Percentiles rank a stretch among this genome's conserved stretches.
phyloP scores from a whole-genome alignment of 2,797 vertebrate genomes.

The Catamblyrhynchus diadema region DNA sequence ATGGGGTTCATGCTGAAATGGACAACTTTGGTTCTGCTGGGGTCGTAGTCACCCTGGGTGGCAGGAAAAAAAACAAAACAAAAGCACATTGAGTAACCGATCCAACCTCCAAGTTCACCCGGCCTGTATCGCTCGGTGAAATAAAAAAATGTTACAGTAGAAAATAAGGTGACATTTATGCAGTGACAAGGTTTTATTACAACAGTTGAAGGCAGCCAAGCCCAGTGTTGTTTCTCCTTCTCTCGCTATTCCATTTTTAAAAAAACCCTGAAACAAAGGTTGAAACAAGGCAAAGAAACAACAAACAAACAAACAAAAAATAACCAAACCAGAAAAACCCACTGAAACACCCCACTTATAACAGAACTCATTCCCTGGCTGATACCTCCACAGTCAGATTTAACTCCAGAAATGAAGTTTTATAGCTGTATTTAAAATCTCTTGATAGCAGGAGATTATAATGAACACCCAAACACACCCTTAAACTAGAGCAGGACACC shows the following conservation, averaged over 20 bases:
- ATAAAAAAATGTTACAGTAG: neutral
- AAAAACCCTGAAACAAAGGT: neutral
- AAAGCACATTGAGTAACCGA: neutral
- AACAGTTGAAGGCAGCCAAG: neutral
- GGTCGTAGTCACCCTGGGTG: conserved; percentile 88
- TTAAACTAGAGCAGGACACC: neutral
- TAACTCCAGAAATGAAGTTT: conserved; percentile 30
- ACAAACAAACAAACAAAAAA: neutral
- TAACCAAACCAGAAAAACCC: neutral
- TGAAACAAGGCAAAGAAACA: neutral
- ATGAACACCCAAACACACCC: neutral
- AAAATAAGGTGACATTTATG: neutral
- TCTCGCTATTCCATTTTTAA: neutral
- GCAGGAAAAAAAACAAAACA: neutral
- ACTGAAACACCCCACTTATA: neutral
- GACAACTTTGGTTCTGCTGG: conserved; percentile 86
- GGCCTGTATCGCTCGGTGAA: neutral
- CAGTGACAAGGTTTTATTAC: neutral
- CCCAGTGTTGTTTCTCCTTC: neutral
- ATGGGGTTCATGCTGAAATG: conserved; percentile 90
- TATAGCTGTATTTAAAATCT: conserved; percentile 10
- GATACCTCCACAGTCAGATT: conserved; percentile 5
- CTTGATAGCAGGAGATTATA: neutral
- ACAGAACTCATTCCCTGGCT: neutral
- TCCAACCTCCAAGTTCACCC: neutral